Percentiles rank a stretch among this genome's conserved stretches.
phyloP scores from a whole-genome alignment of 53 echinoderm and acorn worm species.

The Temnopleurus reevesii region DNA sequence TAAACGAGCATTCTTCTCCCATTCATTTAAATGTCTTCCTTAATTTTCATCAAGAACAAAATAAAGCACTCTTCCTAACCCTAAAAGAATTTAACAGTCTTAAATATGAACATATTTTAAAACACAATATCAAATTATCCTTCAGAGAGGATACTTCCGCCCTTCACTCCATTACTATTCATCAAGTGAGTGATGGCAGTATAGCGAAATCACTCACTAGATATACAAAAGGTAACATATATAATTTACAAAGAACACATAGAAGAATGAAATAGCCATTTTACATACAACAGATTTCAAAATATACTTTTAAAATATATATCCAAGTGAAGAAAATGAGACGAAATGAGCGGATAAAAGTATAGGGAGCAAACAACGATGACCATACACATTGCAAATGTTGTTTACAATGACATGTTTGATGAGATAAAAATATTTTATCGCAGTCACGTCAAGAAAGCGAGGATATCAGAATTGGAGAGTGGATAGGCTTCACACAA shows the following conservation, averaged over 20 bases:
- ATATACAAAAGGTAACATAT: slow-evolving; percentile 49
- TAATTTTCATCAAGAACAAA: slow-evolving; percentile 40
- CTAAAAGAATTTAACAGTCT: slow-evolving; percentile 41
- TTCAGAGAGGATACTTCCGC: neutral
- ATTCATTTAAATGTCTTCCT: neutral
- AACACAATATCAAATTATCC: slow-evolving; percentile 35
- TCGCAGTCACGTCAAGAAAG: slow-evolving; percentile 15
- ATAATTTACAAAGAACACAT: slow-evolving; percentile 53
- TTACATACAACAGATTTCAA: slow-evolving; percentile 40
- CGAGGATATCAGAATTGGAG: neutral
- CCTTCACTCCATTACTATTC: slow-evolving; percentile 9
- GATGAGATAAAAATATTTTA: neutral
- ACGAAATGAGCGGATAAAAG: slow-evolving; percentile 9
- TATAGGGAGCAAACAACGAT: neutral
- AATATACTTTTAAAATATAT: slow-evolving; percentile 56
- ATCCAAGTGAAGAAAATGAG: slow-evolving; percentile 35
- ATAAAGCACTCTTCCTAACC: slow-evolving; percentile 53
- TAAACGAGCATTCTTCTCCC: neutral
- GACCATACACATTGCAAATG: neutral
- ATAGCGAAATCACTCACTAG: slow-evolving; percentile 14
- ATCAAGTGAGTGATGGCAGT: neutral
- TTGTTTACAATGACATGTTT: neutral
- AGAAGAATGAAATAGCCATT: slow-evolving; percentile 23
- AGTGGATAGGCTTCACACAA: neutral
- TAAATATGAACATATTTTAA: slow-evolving; percentile 48